Evolutionary conservation across 64 coral and sea anemone species (phyloP), one percentile per base, ranked within the genome.

Genomic region (Porites lutea): DNA sequence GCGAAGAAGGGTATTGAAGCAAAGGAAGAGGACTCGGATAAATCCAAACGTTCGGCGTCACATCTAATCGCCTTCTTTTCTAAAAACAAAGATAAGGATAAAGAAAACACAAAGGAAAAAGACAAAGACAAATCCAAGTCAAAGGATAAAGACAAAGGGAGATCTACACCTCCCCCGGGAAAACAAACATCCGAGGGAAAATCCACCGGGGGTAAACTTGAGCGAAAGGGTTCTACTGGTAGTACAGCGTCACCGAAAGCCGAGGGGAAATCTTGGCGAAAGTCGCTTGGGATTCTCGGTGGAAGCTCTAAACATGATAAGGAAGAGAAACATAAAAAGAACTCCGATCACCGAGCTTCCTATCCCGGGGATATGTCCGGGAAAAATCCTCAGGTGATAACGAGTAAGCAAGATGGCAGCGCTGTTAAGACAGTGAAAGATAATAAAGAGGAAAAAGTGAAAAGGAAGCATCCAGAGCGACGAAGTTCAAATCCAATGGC

Each of bases 251-350:
- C 73, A 51, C 73, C 16, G 14, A 76, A 76, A 49, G 45, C 79
- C 44, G 81, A 84, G 47, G 62, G 81, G 6, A 84, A 68, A 20
- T 84, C 81, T 10, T 84, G 81, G 81, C 61, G 81, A 12, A 84
- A 68, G 48, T 84, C 81, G 3, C n/a, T 84, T 49, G 81, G 81
- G 48, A 84, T 84, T 84, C 62, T 84, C 4, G 81, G 81, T 15
- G 81, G 81, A 23, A 18, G 81, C 22, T 84, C 62, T 9, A 84
- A 84, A 52, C 81, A 84, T n/a, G 81, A 84, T 65, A 84, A 84
- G 20, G 81, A 84, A 49, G 81, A 84, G 45, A 84, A 68, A 21
- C 81, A 49, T 23, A 84, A 84, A 68, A 84, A 65, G 63, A 47
- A 84, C n/a, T 7, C 81, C 13, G 63, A 84, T 52, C 81, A 48